Evolutionary conservation across 92 coral and sea anemone genomes (phyloP).

Genomic region (Nematostella vectensis): DNA sequence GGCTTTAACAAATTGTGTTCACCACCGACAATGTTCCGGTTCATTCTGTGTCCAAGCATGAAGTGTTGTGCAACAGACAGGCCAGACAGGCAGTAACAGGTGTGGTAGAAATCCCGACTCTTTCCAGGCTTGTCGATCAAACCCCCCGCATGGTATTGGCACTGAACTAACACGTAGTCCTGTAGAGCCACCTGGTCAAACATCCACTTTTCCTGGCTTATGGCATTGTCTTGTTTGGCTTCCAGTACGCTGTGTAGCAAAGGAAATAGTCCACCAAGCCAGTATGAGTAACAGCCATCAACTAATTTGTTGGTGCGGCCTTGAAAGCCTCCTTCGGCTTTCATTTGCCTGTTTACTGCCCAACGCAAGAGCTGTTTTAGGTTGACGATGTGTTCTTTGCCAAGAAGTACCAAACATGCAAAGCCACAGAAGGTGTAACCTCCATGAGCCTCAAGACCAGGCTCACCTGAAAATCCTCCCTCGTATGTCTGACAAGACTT

Average conservation of each 20-base stretch:
- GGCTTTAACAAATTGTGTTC: conserved; percentile 64
- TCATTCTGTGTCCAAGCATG: conserved; percentile 52
- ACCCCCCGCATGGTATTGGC: conserved; percentile 87
- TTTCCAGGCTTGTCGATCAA: conserved; percentile 96
- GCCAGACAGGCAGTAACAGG: conserved; percentile 95
- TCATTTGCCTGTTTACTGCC: conserved; percentile 88
- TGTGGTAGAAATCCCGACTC: conserved; percentile 89
- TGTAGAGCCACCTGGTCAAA: conserved; percentile 94
- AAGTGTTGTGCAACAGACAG: conserved; percentile 94
- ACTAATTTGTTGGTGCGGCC: conserved; percentile 96
- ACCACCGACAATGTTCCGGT: conserved; percentile 56
- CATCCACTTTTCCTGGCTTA: conserved; percentile 84
- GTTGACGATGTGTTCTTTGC: conserved; percentile 59
- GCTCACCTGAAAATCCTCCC: conserved; percentile 98
- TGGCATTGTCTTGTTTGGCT: conserved; percentile 34
- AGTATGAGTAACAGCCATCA: conserved; percentile 97
- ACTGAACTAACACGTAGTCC: conserved; percentile 74
- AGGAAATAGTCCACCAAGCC: conserved; percentile 98
- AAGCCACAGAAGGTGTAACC: conserved; percentile 97
- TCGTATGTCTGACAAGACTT: conserved; percentile 90
- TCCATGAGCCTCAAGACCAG: conserved; percentile 98
- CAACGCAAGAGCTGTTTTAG: conserved; percentile 64
- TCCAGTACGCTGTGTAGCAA: conserved; percentile 76
- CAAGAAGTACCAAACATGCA: conserved; percentile 77
- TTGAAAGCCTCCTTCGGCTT: conserved; percentile 93